Percentiles rank a stretch among this genome's conserved stretches.
Conservation (phyloP, 2,888 invertebrate species). For the Myathropa florea region DNA sequence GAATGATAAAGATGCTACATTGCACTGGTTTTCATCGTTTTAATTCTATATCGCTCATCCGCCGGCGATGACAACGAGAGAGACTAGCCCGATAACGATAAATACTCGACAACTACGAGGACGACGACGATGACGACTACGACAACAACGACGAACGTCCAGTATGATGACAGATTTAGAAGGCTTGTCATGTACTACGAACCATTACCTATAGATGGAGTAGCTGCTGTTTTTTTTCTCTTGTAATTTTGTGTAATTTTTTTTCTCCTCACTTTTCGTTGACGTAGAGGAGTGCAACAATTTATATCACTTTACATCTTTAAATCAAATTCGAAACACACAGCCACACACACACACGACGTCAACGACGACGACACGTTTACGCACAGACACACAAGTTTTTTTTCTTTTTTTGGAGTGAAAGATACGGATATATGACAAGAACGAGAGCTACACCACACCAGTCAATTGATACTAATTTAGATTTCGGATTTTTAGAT, state of each 20-base stretch:
- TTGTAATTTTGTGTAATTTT: neutral
- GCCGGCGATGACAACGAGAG: neutral
- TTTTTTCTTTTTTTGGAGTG: too few species aligned
- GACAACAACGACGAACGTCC: neutral
- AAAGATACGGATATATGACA: neutral
- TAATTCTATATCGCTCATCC: neutral
- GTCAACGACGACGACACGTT: slow-evolving; percentile 6
- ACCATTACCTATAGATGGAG: slow-evolving; percentile 52
- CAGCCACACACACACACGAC: neutral
- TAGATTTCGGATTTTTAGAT: slow-evolving; percentile 42
- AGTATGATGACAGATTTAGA: slow-evolving; percentile 3
- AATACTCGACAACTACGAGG: slow-evolving; percentile 6
- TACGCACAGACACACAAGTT: slow-evolving; percentile 11
- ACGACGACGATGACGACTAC: slow-evolving; percentile 25
- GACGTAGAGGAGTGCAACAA: slow-evolving; percentile 45
- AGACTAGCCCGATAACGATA: neutral
- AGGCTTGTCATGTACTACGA: slow-evolving; percentile 50
- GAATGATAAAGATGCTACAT: neutral
- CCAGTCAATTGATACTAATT: slow-evolving; percentile 64
- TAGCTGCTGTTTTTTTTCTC: slow-evolving; percentile 1
- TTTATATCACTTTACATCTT: slow-evolving; percentile 56
- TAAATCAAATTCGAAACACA: slow-evolving; percentile 25
- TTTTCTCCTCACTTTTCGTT: neutral
- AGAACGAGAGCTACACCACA: slow-evolving; percentile 16
- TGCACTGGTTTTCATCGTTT: neutral